phyloP scores from a whole-genome alignment of 2,888 invertebrate genomes.

The Petrolisthes manimaculis region DNA sequence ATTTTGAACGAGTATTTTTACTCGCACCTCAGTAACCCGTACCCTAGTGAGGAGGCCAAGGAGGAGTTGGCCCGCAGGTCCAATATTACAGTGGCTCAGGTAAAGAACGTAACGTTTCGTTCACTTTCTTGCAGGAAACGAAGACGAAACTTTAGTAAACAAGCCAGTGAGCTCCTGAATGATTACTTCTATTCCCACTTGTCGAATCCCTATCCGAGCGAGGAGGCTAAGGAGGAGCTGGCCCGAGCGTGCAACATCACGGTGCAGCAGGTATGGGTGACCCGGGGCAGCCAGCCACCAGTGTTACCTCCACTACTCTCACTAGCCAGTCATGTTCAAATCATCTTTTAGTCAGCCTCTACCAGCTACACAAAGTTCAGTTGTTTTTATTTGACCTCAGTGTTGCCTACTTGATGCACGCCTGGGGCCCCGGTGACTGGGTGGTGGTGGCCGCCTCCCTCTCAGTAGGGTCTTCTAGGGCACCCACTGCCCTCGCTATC shows the following conservation, averaged over 20 bases:
- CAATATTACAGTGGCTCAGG: constrained; percentile 97
- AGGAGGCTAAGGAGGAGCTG: constrained; percentile 99
- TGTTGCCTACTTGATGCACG: constrained; percentile 58
- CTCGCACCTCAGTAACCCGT: constrained; percentile 98
- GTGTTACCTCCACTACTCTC: constrained; percentile 47
- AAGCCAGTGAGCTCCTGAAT: constrained; percentile 98
- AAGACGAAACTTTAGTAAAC: constrained; percentile 79
- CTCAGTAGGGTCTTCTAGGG: constrained; percentile 2
- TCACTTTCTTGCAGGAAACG: constrained; percentile 75
- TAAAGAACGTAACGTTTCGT: constrained; percentile 69
- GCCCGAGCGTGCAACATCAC: constrained; percentile 99
- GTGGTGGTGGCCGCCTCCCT: background rate
- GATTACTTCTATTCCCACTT: constrained; percentile 99
- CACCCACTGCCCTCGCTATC: background rate
- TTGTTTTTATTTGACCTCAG: constrained; percentile 36
- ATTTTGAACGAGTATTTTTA: constrained; percentile 99
- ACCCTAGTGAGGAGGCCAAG: constrained; percentile 99
- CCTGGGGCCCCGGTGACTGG: constrained; percentile 22
- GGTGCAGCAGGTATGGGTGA: constrained; percentile 83
- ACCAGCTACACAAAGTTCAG: constrained; percentile 46
- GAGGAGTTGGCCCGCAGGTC: constrained; percentile 99
- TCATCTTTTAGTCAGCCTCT: constrained; percentile 43
- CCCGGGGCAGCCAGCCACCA: constrained; percentile 38
- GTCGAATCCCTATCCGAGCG: constrained; percentile 99
- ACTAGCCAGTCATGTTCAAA: constrained; percentile 56